Percentiles rank a stretch among this genome's conserved stretches.
Conservation (phyloP, 1,140 invertebrate genomes). For the Euwallacea similis region DNA sequence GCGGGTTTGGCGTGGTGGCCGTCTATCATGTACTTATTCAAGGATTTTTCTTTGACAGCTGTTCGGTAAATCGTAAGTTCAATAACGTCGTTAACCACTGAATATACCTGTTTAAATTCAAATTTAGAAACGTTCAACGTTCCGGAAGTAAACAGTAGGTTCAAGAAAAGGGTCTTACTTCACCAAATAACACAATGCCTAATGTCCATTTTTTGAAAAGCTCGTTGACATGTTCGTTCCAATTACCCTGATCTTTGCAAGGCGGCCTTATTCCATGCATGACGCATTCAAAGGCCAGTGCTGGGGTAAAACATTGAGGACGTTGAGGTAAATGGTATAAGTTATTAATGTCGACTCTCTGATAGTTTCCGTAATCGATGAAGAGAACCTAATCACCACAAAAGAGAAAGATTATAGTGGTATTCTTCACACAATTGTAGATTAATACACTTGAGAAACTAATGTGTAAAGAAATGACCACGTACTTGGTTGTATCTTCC, state of each 20-base stretch:
- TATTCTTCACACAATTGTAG: neutral
- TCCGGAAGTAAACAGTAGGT: neutral
- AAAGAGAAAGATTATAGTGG: neutral
- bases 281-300: slow-evolving; percentile 72
- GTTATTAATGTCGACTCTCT: slow-evolving; percentile 50
- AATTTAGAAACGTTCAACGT: neutral
- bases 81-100: slow-evolving; percentile 72
- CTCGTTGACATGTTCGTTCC: slow-evolving; percentile 61
- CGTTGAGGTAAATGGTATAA: slow-evolving; percentile 50
- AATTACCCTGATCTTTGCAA: slow-evolving; percentile 60
- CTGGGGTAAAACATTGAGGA: slow-evolving; percentile 45
- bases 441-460: neutral
- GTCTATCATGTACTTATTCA: slow-evolving; percentile 67
- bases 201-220: slow-evolving; percentile 55
- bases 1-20: slow-evolving; percentile 63
- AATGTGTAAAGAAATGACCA: neutral
- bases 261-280: slow-evolving; percentile 70
- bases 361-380: slow-evolving; percentile 76
- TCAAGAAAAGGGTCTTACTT: slow-evolving; percentile 48
- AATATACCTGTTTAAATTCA: slow-evolving; percentile 67
- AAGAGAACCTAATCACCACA: slow-evolving; percentile 62
- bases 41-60: slow-evolving; percentile 44
- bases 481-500: slow-evolving; percentile 35
- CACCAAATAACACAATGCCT: slow-evolving; percentile 52
- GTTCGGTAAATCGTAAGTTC: slow-evolving; percentile 61